These are phyloP conservation scores for Chironomus tentans DNA, from an alignment of 2,888 invertebrate genomes.

Conservation along the genomic window DNA sequence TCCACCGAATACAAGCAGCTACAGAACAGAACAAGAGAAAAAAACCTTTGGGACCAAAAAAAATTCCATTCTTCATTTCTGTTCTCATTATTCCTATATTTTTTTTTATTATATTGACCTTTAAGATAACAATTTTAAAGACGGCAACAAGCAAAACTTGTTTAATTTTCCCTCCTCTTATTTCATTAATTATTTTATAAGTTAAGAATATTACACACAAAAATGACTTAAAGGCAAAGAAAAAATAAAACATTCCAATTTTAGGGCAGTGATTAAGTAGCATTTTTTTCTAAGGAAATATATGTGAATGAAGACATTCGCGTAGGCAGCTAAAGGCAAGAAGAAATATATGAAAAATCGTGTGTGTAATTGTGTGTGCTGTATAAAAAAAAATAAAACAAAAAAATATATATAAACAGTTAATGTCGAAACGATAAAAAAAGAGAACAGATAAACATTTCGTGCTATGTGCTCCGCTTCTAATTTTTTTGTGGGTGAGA, in stretches of 20 bases:
- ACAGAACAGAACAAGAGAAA: no score
- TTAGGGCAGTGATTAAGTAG: constrained; percentile 7
- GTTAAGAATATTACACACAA: neutral
- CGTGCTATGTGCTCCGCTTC: no score
- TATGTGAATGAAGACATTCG: neutral
- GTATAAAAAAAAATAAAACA: neutral
- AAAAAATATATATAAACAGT: neutral
- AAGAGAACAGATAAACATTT: neutral
- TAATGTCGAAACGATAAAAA: neutral
- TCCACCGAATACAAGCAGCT: no score
- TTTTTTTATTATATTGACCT: neutral
- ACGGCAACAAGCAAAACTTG: neutral
- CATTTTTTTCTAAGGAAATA: neutral
- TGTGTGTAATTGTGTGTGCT: neutral
- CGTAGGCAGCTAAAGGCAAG: constrained; percentile 4
- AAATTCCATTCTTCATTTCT: neutral
- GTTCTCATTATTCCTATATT: neutral
- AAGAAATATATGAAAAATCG: neutral
- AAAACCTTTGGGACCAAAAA: neutral
- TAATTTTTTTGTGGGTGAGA: no score
- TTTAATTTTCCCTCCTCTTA: neutral
- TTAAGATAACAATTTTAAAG: neutral
- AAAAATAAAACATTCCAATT: constrained; percentile 28
- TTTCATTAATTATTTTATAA: neutral
- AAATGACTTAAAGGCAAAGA: constrained; percentile 29